Percentiles rank a stretch among this genome's conserved stretches.
These are phyloP conservation scores for Sebastes minor DNA, from an alignment of 2,797 vertebrate genomes.

Conservation along the genomic window DNA sequence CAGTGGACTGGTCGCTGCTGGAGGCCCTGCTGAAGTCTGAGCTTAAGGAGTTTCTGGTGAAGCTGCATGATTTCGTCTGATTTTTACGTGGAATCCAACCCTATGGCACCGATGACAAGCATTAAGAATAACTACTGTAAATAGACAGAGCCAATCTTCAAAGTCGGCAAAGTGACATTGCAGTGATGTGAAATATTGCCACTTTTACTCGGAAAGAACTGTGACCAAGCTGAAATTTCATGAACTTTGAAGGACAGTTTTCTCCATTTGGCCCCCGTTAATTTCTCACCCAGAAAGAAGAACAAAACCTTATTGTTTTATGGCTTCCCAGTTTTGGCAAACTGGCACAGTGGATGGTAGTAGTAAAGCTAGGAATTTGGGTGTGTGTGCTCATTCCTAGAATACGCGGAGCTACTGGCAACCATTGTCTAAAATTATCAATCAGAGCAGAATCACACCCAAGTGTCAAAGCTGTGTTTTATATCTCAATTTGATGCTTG, in stretches of 20 bases:
- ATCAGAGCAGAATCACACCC: background rate
- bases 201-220: background rate
- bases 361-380: background rate
- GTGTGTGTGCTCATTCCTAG: conserved; percentile 22
- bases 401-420: conserved; percentile 30
- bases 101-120: too few relatives aligned
- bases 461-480: conserved; percentile 18
- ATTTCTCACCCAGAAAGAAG: background rate
- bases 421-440: conserved; percentile 7
- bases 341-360: background rate
- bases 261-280: background rate
- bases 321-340: conserved; percentile 17
- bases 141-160: too few relatives aligned
- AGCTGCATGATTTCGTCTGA: too few relatives aligned
- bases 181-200: background rate
- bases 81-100: too few relatives aligned
- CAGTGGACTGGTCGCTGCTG: too few relatives aligned
- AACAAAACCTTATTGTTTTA: conserved; percentile 25
- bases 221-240: background rate
- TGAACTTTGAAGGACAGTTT: background rate
- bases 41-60: too few relatives aligned
- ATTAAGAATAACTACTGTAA: too few relatives aligned
- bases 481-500: conserved; percentile 1
- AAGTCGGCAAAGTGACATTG: background rate
- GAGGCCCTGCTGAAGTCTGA: too few relatives aligned